Base-by-base conservation (phyloP, 1,140 invertebrate genomes). In the Drosophila eugracilis region DNA sequence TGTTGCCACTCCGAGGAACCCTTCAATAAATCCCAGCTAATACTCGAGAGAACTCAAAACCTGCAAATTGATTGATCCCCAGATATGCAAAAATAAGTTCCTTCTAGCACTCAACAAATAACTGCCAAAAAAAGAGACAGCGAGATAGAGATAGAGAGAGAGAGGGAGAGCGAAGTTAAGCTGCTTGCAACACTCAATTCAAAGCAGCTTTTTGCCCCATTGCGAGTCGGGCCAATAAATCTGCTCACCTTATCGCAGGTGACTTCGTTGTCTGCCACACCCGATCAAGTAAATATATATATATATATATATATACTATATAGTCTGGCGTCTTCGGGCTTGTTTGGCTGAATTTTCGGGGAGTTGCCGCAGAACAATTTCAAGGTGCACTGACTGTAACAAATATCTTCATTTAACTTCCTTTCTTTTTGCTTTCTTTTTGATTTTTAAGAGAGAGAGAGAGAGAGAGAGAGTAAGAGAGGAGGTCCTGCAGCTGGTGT, bases 361-460 rank as follows among this genome's bases (percentile, higher is more conserved):
- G 42, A 30, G 57, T 47, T 80, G 77, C 52, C 77, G 67, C 78
- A 81, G 72, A 80, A 83, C 78, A 83, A 85, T 83, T 83, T 83
- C 75, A 79, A 85, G 80, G 80, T 83, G 79, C 79, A 83, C 70
- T 85, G 80, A 85, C 80, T 85, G 79, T 83, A 83, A 85, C 79
- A 83, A 83, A 83, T 83, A 83, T 83, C 79, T 83, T 83, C 71
- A 85, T 83, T 83, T 79, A 83, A 79, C 80, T 79, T 83, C 21
- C 19, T 37, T 36, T 30, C 7, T 21, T 62, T 67, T 17, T 63
- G 32, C 19, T 24, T n/a, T 14, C 2, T 7, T 10, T 24, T 15
- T n/a, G n/a, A n/a, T n/a, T n/a, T n/a, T n/a, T n/a, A n/a, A n/a
- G n/a, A n/a, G n/a, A n/a, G n/a, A n/a, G n/a, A n/a, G n/a, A n/a